Evolutionary conservation across 2,797 vertebrate genomes (phyloP).

Genomic region (Helicolenus hilgendorfi): DNA sequence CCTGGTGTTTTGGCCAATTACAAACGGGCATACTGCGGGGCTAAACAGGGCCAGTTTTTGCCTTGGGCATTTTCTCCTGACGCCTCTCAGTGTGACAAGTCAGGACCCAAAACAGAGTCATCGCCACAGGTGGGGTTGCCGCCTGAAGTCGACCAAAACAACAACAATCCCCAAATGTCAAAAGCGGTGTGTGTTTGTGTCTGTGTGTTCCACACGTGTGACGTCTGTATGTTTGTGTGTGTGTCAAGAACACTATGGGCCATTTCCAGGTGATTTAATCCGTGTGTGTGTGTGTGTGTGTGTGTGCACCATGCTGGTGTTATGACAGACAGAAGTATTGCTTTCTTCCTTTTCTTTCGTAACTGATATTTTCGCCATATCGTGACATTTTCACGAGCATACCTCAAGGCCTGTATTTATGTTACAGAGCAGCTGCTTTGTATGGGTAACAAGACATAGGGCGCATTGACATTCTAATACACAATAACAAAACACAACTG

Average conservation of each 20-base stretch:
- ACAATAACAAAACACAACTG: constrained; percentile 55
- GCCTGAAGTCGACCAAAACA: constrained; percentile 81
- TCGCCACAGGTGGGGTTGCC: constrained; percentile 79
- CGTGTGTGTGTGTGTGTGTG: constrained; percentile 14
- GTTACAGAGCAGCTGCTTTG: constrained; percentile 64
- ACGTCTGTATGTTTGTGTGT: background rate
- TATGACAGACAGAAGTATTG: constrained; percentile 26
- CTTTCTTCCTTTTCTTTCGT: constrained; percentile 30
- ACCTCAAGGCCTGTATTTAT: constrained; percentile 79
- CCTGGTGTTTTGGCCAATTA: constrained; percentile 87
- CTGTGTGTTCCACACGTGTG: background rate
- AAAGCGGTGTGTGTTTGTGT: constrained; percentile 47
- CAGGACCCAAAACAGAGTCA: constrained; percentile 82
- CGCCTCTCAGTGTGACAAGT: constrained; percentile 81
- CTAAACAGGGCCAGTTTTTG: constrained; percentile 84
- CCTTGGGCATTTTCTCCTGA: constrained; percentile 76
- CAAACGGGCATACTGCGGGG: constrained; percentile 84
- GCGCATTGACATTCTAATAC: constrained; percentile 65
- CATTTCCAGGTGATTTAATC: constrained; percentile 55
- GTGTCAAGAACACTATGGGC: constrained; percentile 41
- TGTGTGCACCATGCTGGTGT: constrained; percentile 12
- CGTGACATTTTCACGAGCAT: constrained; percentile 72
- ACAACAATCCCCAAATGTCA: constrained; percentile 82
- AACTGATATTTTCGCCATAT: constrained; percentile 72
- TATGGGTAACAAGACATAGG: constrained; percentile 66